Conservation (phyloP, 2,113 vertebrate species). For the Triplophysa dalaica region DNA sequence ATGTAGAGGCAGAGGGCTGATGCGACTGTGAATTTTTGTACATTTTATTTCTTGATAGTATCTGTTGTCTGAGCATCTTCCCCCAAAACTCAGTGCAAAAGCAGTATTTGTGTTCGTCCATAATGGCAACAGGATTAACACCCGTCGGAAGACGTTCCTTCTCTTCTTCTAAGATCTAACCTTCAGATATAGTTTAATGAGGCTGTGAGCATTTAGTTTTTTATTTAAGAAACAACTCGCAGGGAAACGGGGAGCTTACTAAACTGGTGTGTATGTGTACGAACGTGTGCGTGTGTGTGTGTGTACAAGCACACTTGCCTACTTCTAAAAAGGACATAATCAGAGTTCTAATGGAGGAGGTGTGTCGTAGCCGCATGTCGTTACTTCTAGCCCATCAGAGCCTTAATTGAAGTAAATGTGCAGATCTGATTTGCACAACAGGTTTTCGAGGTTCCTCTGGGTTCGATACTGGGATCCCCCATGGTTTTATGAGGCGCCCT, state of each 20-base stretch:
- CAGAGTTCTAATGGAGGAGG: constrained; percentile 50
- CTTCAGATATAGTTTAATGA: constrained; percentile 47
- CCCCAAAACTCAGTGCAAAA: constrained; percentile 49
- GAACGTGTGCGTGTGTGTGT: constrained; percentile 58
- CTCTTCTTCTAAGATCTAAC: constrained; percentile 15
- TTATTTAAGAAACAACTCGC: constrained; percentile 44
- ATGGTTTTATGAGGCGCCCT: constrained; percentile 40
- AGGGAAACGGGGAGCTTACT: constrained; percentile 64
- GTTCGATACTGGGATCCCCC: constrained; percentile 56
- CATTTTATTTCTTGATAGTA: constrained; percentile 51
- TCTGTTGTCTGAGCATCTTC: constrained; percentile 50
- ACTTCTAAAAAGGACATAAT: constrained; percentile 53
- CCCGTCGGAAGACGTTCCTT: constrained; percentile 27
- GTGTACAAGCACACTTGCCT: constrained; percentile 55
- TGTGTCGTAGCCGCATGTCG: constrained; percentile 68
- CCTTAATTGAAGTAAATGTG: constrained; percentile 72
- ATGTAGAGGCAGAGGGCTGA: constrained; percentile 60
- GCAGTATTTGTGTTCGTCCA: constrained; percentile 68
- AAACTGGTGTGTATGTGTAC: constrained; percentile 48
- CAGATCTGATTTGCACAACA: constrained; percentile 49
- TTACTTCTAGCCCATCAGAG: constrained; percentile 73
- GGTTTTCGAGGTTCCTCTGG: constrained; percentile 61
- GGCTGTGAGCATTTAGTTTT: constrained; percentile 65
- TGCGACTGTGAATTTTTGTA: constrained; percentile 77
- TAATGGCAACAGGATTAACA: constrained; percentile 48